A percentile compares a stretch with the other conserved stretches of the same genome.
Evolutionary conservation across 2,888 invertebrate species (phyloP).

Genomic region (Autographa gamma): DNA sequence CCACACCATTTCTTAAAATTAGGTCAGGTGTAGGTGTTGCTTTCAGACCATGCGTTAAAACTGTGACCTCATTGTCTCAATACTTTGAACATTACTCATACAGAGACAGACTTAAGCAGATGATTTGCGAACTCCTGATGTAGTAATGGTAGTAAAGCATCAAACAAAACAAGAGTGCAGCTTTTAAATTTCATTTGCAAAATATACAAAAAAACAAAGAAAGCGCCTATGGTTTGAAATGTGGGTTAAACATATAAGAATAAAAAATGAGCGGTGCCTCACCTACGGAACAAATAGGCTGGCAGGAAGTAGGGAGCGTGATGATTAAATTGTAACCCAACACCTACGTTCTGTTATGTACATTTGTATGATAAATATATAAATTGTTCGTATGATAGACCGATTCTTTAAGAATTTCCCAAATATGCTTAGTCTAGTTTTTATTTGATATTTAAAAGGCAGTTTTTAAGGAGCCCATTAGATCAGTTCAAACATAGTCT

Average conservation of each 20-base stretch:
- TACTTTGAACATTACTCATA: background rate
- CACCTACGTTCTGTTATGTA: background rate
- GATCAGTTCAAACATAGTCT: too few species aligned
- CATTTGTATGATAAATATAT: background rate
- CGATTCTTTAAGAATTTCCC: too few species aligned
- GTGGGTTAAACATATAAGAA: background rate
- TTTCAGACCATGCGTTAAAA: constrained; percentile 16
- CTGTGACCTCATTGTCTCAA: constrained; percentile 26
- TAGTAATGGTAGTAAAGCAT: background rate
- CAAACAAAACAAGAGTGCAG: background rate
- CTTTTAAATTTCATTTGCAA: background rate
- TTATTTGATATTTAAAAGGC: too few species aligned
- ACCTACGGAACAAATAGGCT: constrained; percentile 4
- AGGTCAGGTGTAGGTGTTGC: constrained; percentile 36
- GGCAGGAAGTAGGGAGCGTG: constrained; percentile 6
- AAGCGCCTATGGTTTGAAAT: background rate
- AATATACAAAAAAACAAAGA: background rate
- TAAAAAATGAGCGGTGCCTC: background rate
- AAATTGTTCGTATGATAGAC: too few species aligned
- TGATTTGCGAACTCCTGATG: background rate
- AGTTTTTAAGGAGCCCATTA: too few species aligned
- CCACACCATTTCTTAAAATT: constrained; percentile 31
- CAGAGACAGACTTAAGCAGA: background rate
- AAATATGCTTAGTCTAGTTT: too few species aligned
- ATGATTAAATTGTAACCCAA: background rate